Base-by-base conservation (phyloP, 2,797 vertebrate genomes). In the Prionace glauca region DNA sequence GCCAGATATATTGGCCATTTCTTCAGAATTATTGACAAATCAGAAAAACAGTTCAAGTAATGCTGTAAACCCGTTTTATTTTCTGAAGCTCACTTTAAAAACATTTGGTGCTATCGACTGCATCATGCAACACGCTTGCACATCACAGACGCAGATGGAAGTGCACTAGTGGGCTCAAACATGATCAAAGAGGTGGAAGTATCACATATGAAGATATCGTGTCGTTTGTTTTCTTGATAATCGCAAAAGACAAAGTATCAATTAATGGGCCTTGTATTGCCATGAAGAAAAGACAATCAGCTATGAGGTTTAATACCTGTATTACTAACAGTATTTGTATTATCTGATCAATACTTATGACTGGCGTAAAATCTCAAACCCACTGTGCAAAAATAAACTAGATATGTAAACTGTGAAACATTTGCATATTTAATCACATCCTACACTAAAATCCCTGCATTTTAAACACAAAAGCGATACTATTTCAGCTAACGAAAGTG, bases 21-120 rank as follows among this genome's bases (percentile, higher is more conserved):
- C 32, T 36, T 74, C 14, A 32, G 32, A 71, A 72, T 94, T 69
- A 69, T 5, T 81, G 8, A 50, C 3, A 72, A 95, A 95, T 94
- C 71, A 74, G 29, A 84, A 84, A 90, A 72, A 91, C 74, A 84
- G 81, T 62, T 72, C 87, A 71, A 95, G 72, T 45, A 71, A 94
- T 91, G 67, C 95, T 95, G 93, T 95, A 94, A 95, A 95, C 94
- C 94, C 96, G 72, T 95, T 95, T 96, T 96, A 96, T 95, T 96
- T 91, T 93, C 91, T 95, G 93, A 95, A 95, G 95, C 95, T 95
- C 65, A 95, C 67, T 81, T 88, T 65, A 72, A 96, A 69, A 50
- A 96, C 86, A 95, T 96, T 96, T 95, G 90, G 91, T 86, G 84
- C 45, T 45, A 36, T 72, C 41, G 94, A 91, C 96, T 94, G 94